Evolutionary conservation across 2,888 invertebrate species (phyloP).

Genomic region (Mythimna impura): DNA sequence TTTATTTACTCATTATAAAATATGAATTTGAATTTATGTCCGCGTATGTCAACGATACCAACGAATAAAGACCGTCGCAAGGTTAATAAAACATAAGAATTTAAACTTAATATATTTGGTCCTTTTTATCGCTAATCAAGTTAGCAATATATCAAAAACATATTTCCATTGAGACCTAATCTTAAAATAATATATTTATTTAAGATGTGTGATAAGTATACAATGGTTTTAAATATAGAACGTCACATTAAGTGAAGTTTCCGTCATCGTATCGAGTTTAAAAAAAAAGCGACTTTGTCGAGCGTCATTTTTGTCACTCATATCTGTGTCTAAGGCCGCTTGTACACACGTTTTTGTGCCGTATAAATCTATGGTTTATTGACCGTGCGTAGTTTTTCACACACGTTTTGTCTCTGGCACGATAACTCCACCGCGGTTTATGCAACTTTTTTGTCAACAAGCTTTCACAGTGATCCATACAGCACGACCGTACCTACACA

Average conservation of each 20-base stretch:
- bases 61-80: conserved; percentile 11
- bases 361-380: too few species aligned
- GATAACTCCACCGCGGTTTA: too few species aligned
- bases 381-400: too few species aligned
- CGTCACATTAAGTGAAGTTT: conserved; percentile 18
- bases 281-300: background rate
- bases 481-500: too few species aligned
- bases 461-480: too few species aligned
- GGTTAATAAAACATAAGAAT: conserved; percentile 7
- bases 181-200: conserved; percentile 13
- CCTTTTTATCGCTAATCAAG: background rate
- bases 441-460: too few species aligned
- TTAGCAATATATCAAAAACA: conserved; percentile 5
- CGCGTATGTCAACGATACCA: background rate
- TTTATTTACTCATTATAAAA: too few species aligned
- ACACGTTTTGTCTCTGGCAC: too few species aligned
- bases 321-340: background rate
- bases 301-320: background rate
- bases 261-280: background rate
- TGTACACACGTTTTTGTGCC: too few species aligned
- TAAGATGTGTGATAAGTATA: conserved; percentile 34
- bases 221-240: conserved; percentile 20
- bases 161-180: conserved; percentile 4
- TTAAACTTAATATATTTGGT: background rate
- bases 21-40: background rate